Percentiles rank a stretch among this genome's conserved stretches.
Conservation (phyloP, 2,113 vertebrate genomes). For the Podarcis muralis region DNA sequence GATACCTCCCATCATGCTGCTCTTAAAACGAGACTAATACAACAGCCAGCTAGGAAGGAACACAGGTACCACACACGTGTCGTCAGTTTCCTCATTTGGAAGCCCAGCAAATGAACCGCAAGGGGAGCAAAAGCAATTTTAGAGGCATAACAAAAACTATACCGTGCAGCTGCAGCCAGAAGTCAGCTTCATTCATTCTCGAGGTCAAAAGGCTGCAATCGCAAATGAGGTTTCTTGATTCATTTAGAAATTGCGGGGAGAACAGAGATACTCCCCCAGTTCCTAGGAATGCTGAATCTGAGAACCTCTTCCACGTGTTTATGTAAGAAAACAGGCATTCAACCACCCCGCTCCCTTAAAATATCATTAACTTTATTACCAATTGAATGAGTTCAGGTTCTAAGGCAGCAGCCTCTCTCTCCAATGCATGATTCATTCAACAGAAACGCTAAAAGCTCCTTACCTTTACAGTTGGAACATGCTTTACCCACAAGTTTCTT, state of each 20-base stretch:
- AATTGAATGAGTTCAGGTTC: background rate
- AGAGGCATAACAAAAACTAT: background rate
- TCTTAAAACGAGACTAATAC: too few relatives aligned
- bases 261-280: background rate
- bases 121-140: background rate
- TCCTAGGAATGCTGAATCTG: background rate
- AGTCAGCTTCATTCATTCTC: background rate
- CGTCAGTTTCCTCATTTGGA: background rate
- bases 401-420: background rate
- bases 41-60: too few relatives aligned
- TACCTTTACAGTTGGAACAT: background rate
- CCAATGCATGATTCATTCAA: rapidly evolving
- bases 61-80: background rate
- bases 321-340: rapidly evolving
- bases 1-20: too few relatives aligned
- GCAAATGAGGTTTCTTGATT: background rate
- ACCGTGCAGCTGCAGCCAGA: background rate
- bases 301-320: background rate
- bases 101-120: background rate
- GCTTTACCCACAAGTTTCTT: constrained; percentile 31
- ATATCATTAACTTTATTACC: rapidly evolving
- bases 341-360: background rate
- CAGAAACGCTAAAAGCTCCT: background rate
- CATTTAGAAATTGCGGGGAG: background rate
- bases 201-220: background rate